Percentiles rank a stretch among this genome's conserved stretches.
These are phyloP conservation scores for Sinocyclocheilus grahami DNA, from an alignment of 2,113 vertebrate species.

Conservation along the genomic window DNA sequence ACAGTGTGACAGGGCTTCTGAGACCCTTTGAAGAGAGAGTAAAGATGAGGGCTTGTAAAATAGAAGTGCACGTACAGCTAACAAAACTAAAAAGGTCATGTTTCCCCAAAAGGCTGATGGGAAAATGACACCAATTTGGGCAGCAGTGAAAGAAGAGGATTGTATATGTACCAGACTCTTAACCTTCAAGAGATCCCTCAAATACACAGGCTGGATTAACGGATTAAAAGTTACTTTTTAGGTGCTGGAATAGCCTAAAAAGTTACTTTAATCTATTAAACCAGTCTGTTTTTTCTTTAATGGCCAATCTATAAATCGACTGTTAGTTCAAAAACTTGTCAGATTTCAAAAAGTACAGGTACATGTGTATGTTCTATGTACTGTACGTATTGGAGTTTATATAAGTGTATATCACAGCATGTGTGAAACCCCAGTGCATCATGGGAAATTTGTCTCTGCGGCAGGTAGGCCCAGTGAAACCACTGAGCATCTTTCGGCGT, in stretches of 20 bases:
- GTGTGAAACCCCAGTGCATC: not conserved
- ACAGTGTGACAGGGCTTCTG: slow-evolving; percentile 52
- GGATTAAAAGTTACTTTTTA: not conserved
- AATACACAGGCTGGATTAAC: not conserved
- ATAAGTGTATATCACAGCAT: not conserved
- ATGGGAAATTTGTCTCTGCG: slow-evolving; percentile 17
- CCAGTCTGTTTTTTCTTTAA: too few relatives aligned
- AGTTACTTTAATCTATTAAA: too few relatives aligned
- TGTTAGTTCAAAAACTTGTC: not conserved
- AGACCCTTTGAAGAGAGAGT: slow-evolving; percentile 60
- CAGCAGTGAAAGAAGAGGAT: slow-evolving; percentile 49
- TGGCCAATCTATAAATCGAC: too few relatives aligned
- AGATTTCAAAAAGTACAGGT: not conserved
- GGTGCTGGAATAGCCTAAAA: not conserved
- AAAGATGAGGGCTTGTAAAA: slow-evolving; percentile 59
- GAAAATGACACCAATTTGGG: slow-evolving; percentile 54
- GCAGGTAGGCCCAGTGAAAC: slow-evolving; percentile 65
- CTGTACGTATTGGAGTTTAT: not conserved
- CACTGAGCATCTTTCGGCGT: slow-evolving; percentile 65
- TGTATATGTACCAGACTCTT: not conserved
- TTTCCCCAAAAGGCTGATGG: slow-evolving; percentile 41
- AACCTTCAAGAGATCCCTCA: not conserved
- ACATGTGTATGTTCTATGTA: not conserved
- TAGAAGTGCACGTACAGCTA: slow-evolving; percentile 60
- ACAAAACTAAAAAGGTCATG: slow-evolving; percentile 57